Evolutionary conservation across 2,888 invertebrate genomes (phyloP).

Genomic region (Hoplodrina ambigua): DNA sequence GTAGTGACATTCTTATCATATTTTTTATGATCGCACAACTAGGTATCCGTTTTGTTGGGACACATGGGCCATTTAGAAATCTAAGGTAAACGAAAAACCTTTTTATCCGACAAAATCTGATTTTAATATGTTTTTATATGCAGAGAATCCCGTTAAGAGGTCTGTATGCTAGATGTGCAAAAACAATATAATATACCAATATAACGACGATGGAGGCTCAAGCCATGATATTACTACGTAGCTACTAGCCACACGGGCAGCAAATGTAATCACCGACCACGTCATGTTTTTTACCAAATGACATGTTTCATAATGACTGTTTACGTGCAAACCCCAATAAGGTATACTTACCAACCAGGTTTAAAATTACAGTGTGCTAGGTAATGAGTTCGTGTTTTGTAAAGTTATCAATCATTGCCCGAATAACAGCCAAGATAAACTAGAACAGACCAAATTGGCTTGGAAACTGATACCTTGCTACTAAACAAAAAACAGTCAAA

Average conservation of each 20-base stretch:
- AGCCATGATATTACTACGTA: constrained; percentile 68
- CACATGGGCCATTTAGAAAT: background rate
- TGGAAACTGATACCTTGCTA: constrained; percentile 6
- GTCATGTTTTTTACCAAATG: constrained; percentile 76
- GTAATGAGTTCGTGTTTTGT: constrained; percentile 50
- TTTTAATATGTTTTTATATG: constrained; percentile 22
- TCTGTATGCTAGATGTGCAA: constrained; percentile 27
- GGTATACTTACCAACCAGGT: constrained; percentile 48
- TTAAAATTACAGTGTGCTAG: constrained; percentile 52
- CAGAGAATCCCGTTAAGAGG: constrained; percentile 14
- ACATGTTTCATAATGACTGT: constrained; percentile 72
- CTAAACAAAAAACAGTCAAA: background rate
- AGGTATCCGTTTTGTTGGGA: too few species aligned
- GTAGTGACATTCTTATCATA: too few species aligned
- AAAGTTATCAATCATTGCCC: constrained; percentile 35
- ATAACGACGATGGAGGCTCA: constrained; percentile 22
- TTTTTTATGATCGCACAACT: too few species aligned
- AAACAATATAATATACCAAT: constrained; percentile 30
- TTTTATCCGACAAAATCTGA: background rate
- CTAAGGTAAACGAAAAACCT: background rate
- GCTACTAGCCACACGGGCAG: constrained; percentile 69
- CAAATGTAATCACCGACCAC: constrained; percentile 73
- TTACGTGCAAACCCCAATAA: constrained; percentile 58
- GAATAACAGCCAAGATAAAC: constrained; percentile 31
- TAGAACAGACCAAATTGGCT: constrained; percentile 17